Conservation (phyloP, 2,797 vertebrate species). For the Cichlasoma orientale region DNA sequence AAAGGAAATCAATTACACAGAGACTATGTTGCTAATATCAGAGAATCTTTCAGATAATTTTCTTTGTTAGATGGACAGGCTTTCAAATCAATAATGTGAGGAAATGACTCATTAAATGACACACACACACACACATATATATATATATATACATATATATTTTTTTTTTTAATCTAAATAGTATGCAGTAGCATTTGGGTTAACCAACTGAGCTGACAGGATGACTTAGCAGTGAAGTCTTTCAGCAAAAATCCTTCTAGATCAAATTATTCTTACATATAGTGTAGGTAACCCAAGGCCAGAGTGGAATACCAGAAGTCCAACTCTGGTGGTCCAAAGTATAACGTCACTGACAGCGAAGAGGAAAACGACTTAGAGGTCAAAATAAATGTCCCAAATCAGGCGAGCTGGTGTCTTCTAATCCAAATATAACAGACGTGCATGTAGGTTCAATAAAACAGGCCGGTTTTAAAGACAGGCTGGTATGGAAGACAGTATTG, state of each 20-base stretch:
- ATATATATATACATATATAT: too few species aligned
- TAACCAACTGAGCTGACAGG: constrained; percentile 25
- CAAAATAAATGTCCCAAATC: constrained; percentile 59
- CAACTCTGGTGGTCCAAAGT: constrained; percentile 65
- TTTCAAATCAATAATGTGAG: neutral
- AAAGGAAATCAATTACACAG: constrained; percentile 71
- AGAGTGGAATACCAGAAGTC: constrained; percentile 66
- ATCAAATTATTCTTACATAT: constrained; percentile 43
- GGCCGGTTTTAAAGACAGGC: constrained; percentile 26
- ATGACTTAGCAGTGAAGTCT: constrained; percentile 7
- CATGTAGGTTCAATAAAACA: constrained; percentile 39
- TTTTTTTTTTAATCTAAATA: neutral
- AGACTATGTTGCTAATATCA: constrained; percentile 46
- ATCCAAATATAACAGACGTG: constrained; percentile 66
- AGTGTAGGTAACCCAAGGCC: constrained; percentile 24
- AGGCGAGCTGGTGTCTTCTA: constrained; percentile 25
- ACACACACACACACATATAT: too few species aligned
- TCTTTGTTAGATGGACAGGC: neutral
- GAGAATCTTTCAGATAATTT: neutral
- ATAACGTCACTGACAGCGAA: constrained; percentile 57
- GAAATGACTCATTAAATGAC: neutral
- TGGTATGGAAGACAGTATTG: constrained; percentile 37
- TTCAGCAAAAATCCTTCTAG: constrained; percentile 24
- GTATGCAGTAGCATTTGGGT: neutral
- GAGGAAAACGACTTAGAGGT: constrained; percentile 61